These are phyloP conservation scores for Hephaestus fuliginosus DNA, from an alignment of 2,797 vertebrate genomes.

Conservation along the genomic window DNA sequence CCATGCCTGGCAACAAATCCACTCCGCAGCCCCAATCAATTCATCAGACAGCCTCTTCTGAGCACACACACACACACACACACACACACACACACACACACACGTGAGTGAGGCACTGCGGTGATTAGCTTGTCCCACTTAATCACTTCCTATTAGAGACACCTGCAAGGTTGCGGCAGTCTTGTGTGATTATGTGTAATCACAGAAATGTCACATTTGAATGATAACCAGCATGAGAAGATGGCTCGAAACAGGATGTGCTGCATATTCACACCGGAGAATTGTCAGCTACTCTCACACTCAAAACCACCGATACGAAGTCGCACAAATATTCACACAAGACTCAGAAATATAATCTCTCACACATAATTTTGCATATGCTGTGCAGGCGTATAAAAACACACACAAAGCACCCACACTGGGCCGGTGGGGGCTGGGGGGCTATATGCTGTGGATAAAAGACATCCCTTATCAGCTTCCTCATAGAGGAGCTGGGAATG, in stretches of 20 bases:
- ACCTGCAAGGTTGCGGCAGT: constrained; percentile 71
- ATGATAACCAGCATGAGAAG: constrained; percentile 64
- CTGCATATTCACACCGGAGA: constrained; percentile 30
- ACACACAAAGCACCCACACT: constrained; percentile 55
- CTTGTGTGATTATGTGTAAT: constrained; percentile 76
- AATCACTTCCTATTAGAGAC: constrained; percentile 79
- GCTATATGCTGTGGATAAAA: constrained; percentile 81
- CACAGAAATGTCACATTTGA: constrained; percentile 81
- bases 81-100: constrained; percentile 31
- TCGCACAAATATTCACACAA: constrained; percentile 31
- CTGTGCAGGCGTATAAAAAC: constrained; percentile 63
- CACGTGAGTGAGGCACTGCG: constrained; percentile 5
- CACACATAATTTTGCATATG: constrained; percentile 67
- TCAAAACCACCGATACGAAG: constrained; percentile 13
- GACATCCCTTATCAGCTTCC: constrained; percentile 84
- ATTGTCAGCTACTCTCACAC: constrained; percentile 33
- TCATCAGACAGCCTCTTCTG: constrained; percentile 40
- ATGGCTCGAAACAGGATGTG: constrained; percentile 15
- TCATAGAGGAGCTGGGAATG: constrained; percentile 81
- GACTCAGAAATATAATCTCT: constrained; percentile 45
- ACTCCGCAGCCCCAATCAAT: constrained; percentile 70
- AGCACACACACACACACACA: constrained; percentile 30
- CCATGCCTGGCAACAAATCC: constrained; percentile 72
- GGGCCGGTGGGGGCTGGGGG: neutral
- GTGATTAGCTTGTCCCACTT: constrained; percentile 81